A percentile compares a stretch with the other conserved stretches of the same genome.
These are phyloP conservation scores for Oscheius sp. DNA, from an alignment of 2,888 invertebrate species.

Conservation along the genomic window DNA sequence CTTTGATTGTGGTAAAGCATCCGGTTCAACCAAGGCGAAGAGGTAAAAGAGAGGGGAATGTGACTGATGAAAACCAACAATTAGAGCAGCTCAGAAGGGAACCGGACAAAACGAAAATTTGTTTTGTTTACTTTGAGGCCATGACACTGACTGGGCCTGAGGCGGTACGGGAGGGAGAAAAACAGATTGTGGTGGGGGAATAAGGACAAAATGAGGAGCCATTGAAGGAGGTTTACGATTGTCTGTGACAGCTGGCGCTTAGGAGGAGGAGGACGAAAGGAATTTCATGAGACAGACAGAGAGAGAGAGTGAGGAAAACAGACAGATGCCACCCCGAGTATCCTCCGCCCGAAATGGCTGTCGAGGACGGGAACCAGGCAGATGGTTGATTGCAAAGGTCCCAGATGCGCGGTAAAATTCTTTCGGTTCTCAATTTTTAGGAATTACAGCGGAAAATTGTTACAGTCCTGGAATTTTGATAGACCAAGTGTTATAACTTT, in stretches of 20 bases:
- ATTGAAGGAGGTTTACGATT: conserved; percentile 24
- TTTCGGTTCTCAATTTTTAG: neutral
- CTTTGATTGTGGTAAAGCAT: conserved; percentile 2
- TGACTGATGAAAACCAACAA: conserved; percentile 7
- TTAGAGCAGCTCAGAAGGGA: neutral
- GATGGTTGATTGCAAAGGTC: conserved; percentile 24
- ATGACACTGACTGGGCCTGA: neutral
- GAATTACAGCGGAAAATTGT: neutral
- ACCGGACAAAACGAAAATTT: conserved; percentile 5
- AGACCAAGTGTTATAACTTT: neutral
- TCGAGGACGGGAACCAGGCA: conserved; percentile 4
- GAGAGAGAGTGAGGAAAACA: conserved; percentile 4
- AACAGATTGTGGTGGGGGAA: neutral
- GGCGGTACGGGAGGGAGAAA: neutral
- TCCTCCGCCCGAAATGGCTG: too few relatives aligned
- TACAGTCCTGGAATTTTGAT: neutral
- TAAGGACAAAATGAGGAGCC: conserved; percentile 3
- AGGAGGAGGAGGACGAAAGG: neutral
- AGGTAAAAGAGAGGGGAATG: neutral
- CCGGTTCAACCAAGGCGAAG: conserved; percentile 18
- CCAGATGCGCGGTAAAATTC: neutral
- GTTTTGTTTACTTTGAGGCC: neutral
- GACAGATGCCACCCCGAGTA: conserved; percentile 10
- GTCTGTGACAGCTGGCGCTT: conserved; percentile 26
- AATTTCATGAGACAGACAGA: neutral